Base-by-base conservation (phyloP, 2,888 invertebrate species). In the Leptura quadrifasciata region DNA sequence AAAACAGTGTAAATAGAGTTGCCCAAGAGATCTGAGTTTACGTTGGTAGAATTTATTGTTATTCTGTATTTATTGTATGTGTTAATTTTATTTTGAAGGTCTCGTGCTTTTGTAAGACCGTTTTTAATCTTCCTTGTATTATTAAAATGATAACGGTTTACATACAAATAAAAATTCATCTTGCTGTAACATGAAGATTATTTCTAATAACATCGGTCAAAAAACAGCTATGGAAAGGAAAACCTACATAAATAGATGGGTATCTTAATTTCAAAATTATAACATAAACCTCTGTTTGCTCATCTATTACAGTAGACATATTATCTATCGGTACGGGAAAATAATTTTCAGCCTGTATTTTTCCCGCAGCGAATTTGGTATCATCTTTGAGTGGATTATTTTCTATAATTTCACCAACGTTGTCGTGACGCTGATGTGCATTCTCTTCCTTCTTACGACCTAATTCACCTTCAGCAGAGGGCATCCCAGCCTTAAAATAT, bases 401-500 rank as follows among this genome's bases (percentile, higher is more conserved):
- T 39, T 10, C 12, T 12, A 39, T 2, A 8, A 15, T n/a, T 47
- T 5, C 47, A 47, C n/a, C 47, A 47, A 15, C 47, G 15, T 1
- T 47, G 6, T 31, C 27, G 47, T 47, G 12, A 39, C 12, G 3
- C 15, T 10, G 2, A 39, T 39, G 3, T 39, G 12, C 12, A 15
- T 39, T 2, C 31, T 39, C 12, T 15, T 8, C 47, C 5, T 47
- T n/a, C 6, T 31, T 31, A 5, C 27, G 27, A 47, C n/a, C n/a
- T n/a, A n/a, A 17, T 5, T 47, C 4, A 12, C 20, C 20, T 5
- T 47, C 4, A 12, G 10, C 20, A 20, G 57, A 20, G 57, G 57
- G 1, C 21, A 20, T 57, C 12, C 57, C 65, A 52, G 65, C 65
- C 65, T 65, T 21, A 52, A 65, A 65, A 15, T 12, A 18, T 15